A percentile compares a stretch with the other conserved stretches of the same genome.
These are phyloP conservation scores for Donacobius atricapilla DNA, from an alignment of 2,113 vertebrate species.

Conservation along the genomic window DNA sequence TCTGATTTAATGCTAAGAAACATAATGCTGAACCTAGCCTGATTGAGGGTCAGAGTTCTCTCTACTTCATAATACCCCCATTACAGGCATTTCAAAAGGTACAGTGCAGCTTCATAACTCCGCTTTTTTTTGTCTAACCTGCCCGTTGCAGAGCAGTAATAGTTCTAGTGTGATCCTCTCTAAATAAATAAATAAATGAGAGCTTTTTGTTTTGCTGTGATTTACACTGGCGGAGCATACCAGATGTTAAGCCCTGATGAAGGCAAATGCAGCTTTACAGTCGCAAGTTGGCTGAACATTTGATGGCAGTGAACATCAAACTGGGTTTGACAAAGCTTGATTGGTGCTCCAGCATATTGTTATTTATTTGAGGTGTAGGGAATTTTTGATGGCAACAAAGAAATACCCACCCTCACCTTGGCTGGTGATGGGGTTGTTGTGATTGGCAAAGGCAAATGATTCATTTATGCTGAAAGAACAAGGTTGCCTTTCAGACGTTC, in stretches of 20 bases:
- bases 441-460: conserved; percentile 69
- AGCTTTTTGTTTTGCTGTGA: background rate
- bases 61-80: background rate
- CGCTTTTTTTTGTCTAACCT: background rate
- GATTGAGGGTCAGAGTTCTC: conserved; percentile 50
- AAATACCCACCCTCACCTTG: conserved; percentile 56
- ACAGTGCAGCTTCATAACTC: background rate
- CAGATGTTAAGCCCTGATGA: background rate
- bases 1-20: conserved; percentile 64
- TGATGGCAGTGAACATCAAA: background rate
- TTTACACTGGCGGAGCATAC: background rate
- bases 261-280: background rate
- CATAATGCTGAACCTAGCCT: conserved; percentile 46
- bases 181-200: background rate
- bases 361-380: background rate
- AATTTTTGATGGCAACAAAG: background rate
- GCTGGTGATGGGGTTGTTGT: conserved; percentile 22
- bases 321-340: background rate
- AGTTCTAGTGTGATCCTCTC: background rate
- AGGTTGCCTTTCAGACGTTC: conserved; percentile 66
- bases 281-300: fast-evolving
- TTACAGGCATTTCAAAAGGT: background rate
- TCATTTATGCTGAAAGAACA: conserved; percentile 71
- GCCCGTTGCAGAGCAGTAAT: background rate
- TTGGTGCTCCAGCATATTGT: background rate